These are phyloP conservation scores for Pollenia amentaria DNA, from an alignment of 2,888 invertebrate genomes.

Conservation along the genomic window DNA sequence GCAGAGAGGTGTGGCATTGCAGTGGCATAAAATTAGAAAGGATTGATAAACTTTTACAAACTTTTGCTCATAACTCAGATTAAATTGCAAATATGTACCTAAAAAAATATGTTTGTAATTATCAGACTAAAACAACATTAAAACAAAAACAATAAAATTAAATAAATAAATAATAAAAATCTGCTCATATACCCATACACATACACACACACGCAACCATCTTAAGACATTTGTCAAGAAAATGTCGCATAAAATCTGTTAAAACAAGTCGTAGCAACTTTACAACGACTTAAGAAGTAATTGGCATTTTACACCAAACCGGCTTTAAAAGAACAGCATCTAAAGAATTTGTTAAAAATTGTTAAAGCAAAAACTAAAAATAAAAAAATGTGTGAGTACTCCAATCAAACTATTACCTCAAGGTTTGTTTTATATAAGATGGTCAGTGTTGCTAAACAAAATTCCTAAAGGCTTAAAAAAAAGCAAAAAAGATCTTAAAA, in stretches of 20 bases:
- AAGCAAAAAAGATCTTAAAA: neutral
- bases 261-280: constrained; percentile 49
- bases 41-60: constrained; percentile 27
- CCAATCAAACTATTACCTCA: constrained; percentile 33
- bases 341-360: constrained; percentile 40
- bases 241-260: constrained; percentile 57
- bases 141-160: neutral
- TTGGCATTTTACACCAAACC: constrained; percentile 53
- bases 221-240: constrained; percentile 59
- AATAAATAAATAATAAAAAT: neutral
- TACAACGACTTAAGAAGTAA: constrained; percentile 34
- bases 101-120: constrained; percentile 37
- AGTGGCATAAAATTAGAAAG: constrained; percentile 58
- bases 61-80: neutral
- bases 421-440: constrained; percentile 33
- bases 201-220: neutral
- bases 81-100: constrained; percentile 29
- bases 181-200: neutral
- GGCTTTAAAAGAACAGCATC: constrained; percentile 34
- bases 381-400: neutral
- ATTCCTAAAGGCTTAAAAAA: neutral
- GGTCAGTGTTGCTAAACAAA: constrained; percentile 22
- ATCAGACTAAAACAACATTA: neutral
- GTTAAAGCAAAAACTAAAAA: neutral
- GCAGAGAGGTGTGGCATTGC: constrained; percentile 40